Percentiles rank a stretch among this genome's conserved stretches.
These are phyloP conservation scores for Cercocebus atys DNA, from an alignment of 2,113 vertebrate genomes.

Conservation along the genomic window DNA sequence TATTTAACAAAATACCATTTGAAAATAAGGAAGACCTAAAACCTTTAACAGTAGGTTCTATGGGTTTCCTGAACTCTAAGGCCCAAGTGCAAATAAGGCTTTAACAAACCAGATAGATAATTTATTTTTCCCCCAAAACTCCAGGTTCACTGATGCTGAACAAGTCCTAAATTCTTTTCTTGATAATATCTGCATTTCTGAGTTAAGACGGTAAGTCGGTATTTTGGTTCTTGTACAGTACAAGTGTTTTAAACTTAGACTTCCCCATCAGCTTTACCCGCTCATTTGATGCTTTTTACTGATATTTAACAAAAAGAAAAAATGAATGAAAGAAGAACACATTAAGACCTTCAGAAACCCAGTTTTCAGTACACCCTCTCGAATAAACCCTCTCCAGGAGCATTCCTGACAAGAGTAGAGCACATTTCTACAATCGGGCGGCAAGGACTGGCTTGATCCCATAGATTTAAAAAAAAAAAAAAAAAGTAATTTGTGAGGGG, in stretches of 20 bases:
- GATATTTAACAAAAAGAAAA: background rate
- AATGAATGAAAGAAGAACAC: background rate
- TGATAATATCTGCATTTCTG: background rate
- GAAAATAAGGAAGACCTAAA: background rate
- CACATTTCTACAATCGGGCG: background rate
- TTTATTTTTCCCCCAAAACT: background rate
- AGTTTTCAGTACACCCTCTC: background rate
- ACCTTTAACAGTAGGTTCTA: background rate
- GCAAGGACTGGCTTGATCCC: background rate
- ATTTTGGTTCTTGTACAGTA: background rate
- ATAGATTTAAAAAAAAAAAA: background rate
- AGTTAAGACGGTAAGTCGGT: background rate
- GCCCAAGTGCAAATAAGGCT: background rate
- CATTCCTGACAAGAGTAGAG: background rate
- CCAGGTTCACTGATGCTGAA: background rate
- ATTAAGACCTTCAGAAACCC: background rate
- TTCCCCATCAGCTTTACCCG: background rate
- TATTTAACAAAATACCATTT: background rate
- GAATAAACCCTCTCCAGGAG: background rate
- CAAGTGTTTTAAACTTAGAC: background rate
- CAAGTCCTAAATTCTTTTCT: background rate
- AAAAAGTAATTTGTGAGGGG: background rate
- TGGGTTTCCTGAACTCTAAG: background rate
- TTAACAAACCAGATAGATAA: background rate
- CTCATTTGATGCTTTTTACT: background rate